Percentiles rank a stretch among this genome's conserved stretches.
phyloP scores from a whole-genome alignment of 2,113 vertebrate species.

The Cebidichthys violaceus region DNA sequence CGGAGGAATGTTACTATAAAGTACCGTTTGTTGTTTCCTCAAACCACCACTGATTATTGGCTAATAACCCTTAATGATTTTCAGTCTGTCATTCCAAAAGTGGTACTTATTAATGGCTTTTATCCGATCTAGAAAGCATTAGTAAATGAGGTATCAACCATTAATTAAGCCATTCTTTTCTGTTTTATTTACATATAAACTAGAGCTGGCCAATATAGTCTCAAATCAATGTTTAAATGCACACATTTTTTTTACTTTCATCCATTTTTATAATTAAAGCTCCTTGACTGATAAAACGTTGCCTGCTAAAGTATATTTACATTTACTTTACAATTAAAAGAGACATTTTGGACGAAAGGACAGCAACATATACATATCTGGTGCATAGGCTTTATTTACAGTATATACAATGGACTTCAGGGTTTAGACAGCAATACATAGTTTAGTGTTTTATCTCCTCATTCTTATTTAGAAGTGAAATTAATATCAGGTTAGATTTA shows the following conservation, averaged over 20 bases:
- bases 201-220: neutral
- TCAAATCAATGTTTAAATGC: neutral
- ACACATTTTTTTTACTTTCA: neutral
- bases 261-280: neutral
- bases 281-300: neutral
- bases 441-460: neutral
- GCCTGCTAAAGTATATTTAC: neutral
- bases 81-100: neutral
- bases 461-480: neutral
- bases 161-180: too few species aligned
- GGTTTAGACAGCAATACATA: neutral
- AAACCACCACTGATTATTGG: neutral
- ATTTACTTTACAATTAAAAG: neutral
- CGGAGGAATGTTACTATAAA: neutral
- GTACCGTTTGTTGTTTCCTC: neutral
- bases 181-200: neutral
- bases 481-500: neutral
- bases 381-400: too few species aligned
- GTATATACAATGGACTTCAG: neutral
- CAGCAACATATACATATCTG: neutral
- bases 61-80: neutral
- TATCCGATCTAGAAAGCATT: neutral
- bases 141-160: neutral
- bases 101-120: neutral
- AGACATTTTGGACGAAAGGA: neutral